Evolutionary conservation across 2,888 invertebrate species (phyloP).

Genomic region (Malacosoma neustria): DNA sequence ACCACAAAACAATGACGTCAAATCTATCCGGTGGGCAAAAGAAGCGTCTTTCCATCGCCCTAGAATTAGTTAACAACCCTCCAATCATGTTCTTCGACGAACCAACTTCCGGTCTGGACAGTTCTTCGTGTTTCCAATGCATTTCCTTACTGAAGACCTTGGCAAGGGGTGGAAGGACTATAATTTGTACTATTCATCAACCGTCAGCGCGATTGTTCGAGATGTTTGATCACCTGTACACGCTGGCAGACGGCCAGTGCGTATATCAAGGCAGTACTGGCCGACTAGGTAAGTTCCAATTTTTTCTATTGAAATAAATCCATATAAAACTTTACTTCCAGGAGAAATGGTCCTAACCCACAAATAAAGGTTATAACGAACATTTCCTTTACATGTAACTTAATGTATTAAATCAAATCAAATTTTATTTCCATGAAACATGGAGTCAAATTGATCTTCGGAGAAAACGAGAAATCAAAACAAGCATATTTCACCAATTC

Average conservation of each 20-base stretch:
- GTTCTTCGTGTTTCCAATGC: conserved; percentile 96
- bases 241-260: conserved; percentile 94
- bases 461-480: no score
- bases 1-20: conserved; percentile 91
- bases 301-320: no score
- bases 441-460: no score
- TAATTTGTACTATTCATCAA: conserved; percentile 97
- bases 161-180: conserved; percentile 92
- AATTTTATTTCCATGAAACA: no score
- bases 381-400: no score
- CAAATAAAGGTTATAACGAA: no score
- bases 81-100: conserved; percentile 99
- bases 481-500: no score
- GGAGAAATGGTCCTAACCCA: no score
- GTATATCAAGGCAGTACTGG: conserved; percentile 94
- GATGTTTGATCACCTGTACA: conserved; percentile 97
- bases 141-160: conserved; percentile 91
- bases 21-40: conserved; percentile 96
- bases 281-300: conserved; percentile 81
- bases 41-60: conserved; percentile 94
- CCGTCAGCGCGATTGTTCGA: conserved; percentile 97
- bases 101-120: conserved; percentile 96
- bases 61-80: conserved; percentile 96
- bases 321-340: no score
- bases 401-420: no score